Percentiles rank a stretch among this genome's conserved stretches.
These are phyloP conservation scores for Hydrozoanthus tunicans DNA, from an alignment of 64 coral and sea anemone genomes.

Conservation along the genomic window DNA sequence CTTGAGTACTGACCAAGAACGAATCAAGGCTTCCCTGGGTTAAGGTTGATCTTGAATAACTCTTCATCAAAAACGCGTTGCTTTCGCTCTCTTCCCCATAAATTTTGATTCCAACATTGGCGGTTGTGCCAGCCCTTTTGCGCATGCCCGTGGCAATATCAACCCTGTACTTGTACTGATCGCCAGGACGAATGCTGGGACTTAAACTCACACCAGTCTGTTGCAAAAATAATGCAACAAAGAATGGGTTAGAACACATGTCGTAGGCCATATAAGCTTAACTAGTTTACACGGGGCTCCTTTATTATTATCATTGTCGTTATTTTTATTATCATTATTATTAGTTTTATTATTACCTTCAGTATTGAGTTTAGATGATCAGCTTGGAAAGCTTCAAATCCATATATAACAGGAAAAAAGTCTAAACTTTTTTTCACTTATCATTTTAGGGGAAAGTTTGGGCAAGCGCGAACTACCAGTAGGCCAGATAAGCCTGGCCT, in stretches of 20 bases:
- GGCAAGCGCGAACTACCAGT: too few relatives aligned
- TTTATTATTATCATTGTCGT: too few relatives aligned
- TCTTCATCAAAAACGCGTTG: constrained; percentile 66
- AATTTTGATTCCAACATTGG: constrained; percentile 81
- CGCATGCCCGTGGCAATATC: constrained; percentile 79
- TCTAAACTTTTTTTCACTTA: too few relatives aligned
- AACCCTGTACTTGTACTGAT: constrained; percentile 75
- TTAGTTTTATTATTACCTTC: too few relatives aligned
- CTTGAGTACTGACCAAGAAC: constrained; percentile 77
- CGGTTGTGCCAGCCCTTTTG: constrained; percentile 84
- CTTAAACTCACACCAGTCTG: constrained; percentile 58
- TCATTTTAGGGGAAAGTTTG: too few relatives aligned
- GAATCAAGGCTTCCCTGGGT: constrained; percentile 62
- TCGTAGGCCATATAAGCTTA: too few relatives aligned
- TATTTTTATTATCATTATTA: too few relatives aligned
- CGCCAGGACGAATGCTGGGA: constrained; percentile 67
- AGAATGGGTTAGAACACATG: not conserved
- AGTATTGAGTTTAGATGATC: too few relatives aligned
- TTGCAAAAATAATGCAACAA: not conserved
- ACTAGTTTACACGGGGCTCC: too few relatives aligned
- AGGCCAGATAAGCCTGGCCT: too few relatives aligned
- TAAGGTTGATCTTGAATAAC: constrained; percentile 14
- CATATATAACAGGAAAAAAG: too few relatives aligned
- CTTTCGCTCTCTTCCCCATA: constrained; percentile 80
- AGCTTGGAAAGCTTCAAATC: too few relatives aligned